Evolutionary conservation across 2,888 invertebrate genomes (phyloP).

Genomic region (Fragum whitleyi): DNA sequence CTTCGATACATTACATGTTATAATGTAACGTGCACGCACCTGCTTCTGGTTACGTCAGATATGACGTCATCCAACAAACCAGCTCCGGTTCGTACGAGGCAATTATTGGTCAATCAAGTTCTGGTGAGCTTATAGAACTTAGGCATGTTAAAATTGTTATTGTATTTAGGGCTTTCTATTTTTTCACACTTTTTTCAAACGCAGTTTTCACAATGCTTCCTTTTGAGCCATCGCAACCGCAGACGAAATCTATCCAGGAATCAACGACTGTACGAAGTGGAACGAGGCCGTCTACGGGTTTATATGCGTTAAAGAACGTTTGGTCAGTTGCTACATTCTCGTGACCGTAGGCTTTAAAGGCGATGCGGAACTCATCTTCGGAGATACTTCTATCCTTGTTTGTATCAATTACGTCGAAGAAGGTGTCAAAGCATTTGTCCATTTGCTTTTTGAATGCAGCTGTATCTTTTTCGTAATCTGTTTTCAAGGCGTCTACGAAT

Average conservation of each 20-base stretch:
- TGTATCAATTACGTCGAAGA: slow-evolving; percentile 72
- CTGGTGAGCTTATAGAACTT: neutral
- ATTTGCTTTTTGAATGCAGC: slow-evolving; percentile 51
- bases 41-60: neutral
- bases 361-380: slow-evolving; percentile 68
- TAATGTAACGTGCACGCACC: neutral
- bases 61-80: neutral
- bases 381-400: slow-evolving; percentile 70
- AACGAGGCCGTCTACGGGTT: slow-evolving; percentile 57
- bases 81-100: neutral
- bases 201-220: slow-evolving; percentile 61
- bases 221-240: slow-evolving; percentile 51
- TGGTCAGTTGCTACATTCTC: slow-evolving; percentile 67
- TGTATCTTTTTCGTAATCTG: slow-evolving; percentile 51
- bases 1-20: no score
- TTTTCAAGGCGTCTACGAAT: slow-evolving; percentile 53
- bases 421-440: slow-evolving; percentile 62
- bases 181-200: slow-evolving; percentile 62
- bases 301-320: slow-evolving; percentile 63
- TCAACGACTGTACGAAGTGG: slow-evolving; percentile 64
- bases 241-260: slow-evolving; percentile 65
- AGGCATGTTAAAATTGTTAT: neutral
- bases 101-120: slow-evolving; percentile 9
- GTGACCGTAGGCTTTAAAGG: slow-evolving; percentile 71
- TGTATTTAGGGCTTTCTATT: neutral